Base-by-base conservation (phyloP, 2,113 vertebrate genomes). In the Heterocephalus glaber region DNA sequence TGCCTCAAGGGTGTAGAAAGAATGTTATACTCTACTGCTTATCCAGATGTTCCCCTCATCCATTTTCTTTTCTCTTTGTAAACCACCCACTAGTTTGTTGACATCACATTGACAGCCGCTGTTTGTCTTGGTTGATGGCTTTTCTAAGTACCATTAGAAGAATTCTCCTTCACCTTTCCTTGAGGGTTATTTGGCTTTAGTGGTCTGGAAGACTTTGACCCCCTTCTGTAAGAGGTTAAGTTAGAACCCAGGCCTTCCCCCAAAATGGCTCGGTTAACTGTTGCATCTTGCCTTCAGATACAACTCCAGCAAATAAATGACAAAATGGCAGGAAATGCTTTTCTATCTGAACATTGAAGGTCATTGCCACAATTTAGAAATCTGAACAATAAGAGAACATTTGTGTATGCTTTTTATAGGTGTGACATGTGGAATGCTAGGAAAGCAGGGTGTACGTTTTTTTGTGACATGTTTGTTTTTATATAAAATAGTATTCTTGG, bases 21-120 rank as follows among this genome's bases (percentile, higher is more conserved):
- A 97, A 97, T 97, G 92, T 96, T 60, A 85, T 85, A 60, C 35
- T 96, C 87, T 89, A 35, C 68, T 92, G 84, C 68, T 86, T 83
- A 94, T 70, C 79, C 44, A 95, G 77, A 92, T 49, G 93, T 54
- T 96, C 26, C 74, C 44, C 49, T 94, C 7, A 65, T 33, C 20
- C 63, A 63, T 49, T 93, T 90, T 47, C 58, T 82, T 70, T 72
- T 74, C 65, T 88, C 95, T 70, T 35, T 24, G 14, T 83, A 79
- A 90, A 90, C 85, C 81, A 95, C 87, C 92, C 94, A 76, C 60
- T 26, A 83, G 35, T 82, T 96, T 0, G 0, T 81, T n/a, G 60
- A 38, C 24, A 49, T n/a, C 82, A n/a, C 56, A 60, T 26, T 58
- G 70, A 92, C 30, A 77, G 54, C 70, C 72, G 70, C 85, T 94